These are phyloP conservation scores for Salvelinus alpinus DNA, from an alignment of 2,113 vertebrate genomes.

Conservation along the genomic window DNA sequence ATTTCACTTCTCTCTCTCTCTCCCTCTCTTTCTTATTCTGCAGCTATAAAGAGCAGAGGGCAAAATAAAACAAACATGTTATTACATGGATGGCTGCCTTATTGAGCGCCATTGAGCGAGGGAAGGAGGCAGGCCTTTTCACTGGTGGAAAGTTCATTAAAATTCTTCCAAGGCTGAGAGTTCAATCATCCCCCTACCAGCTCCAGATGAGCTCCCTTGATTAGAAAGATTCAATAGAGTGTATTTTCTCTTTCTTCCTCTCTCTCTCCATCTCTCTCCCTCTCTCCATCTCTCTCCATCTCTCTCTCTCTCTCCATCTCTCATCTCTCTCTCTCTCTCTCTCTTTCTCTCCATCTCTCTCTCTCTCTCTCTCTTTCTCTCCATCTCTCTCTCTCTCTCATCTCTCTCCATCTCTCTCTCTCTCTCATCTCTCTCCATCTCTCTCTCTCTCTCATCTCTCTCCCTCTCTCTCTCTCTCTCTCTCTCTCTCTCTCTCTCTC, in stretches of 20 bases:
- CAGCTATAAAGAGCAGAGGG: conserved; percentile 17
- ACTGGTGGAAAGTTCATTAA: conserved; percentile 87
- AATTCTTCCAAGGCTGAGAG: conserved; percentile 85
- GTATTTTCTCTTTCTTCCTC: conserved; percentile 66
- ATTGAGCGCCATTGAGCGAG: conserved; percentile 87
- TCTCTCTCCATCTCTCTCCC: not conserved
- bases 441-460: too few relatives aligned
- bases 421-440: too few relatives aligned
- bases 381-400: too few relatives aligned
- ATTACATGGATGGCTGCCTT: conserved; percentile 87
- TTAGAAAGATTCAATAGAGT: conserved; percentile 81
- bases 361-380: too few relatives aligned
- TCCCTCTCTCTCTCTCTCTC: too few relatives aligned
- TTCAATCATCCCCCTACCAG: conserved; percentile 87
- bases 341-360: too few relatives aligned
- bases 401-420: too few relatives aligned
- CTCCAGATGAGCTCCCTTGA: conserved; percentile 81
- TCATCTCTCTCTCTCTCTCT: too few relatives aligned
- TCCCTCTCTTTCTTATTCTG: not conserved
- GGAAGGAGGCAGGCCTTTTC: conserved; percentile 75
- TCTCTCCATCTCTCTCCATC: conserved; percentile 46
- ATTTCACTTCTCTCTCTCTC: not conserved
- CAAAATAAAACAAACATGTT: conserved; percentile 79
- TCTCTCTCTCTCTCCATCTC: too few relatives aligned
- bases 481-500: too few relatives aligned